Evolutionary conservation across 2,797 vertebrate genomes (phyloP), one percentile per base, ranked within the genome.

Genomic region (Sebastes minor): DNA sequence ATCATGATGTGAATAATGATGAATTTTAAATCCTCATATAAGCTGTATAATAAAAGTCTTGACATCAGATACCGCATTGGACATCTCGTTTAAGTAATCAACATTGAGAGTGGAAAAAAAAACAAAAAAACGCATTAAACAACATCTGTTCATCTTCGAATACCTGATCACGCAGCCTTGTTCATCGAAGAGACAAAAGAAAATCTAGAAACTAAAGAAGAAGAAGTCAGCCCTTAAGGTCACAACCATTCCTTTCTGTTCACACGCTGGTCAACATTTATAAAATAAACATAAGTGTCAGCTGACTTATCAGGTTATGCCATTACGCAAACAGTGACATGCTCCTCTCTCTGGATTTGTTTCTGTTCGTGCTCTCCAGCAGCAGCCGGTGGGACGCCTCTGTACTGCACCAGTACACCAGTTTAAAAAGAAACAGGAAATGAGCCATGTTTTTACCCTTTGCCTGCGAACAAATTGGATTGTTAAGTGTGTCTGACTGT

Each of bases 221-320:
- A 89, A 88, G 57, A 89, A 88, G 82, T 89, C 91, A 94, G 93
- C 91, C 94, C 94, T 92, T 93, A 81, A 89, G 86, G 85, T 94
- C 90, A 91, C 81, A 76, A 49, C 84, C 89, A 56, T 87, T 91
- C 82, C 82, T 86, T 86, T 87, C 92, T 86, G 81, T 85, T 88
- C 85, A 84, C 88, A 85, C 73, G 68, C 87, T 83, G 80, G 83
- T 87, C 80, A 70, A 86, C 74, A 76, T 76, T 81, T 85, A 78
- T n/a, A 76, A 85, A 71, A 86, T 70, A 77, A 80, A 89, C 75
- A 70, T 22, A 75, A 82, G 66, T 56, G 67, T 84, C 76, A 83
- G 80, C 67, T 77, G 81, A 88, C 85, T 84, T 66, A 81, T 82
- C 82, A 53, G 79, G 49, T 73, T 78, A 80, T 76, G 73, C 75